Base-by-base conservation (phyloP, 2,888 invertebrate species). In the Sarcophaga carnaria region DNA sequence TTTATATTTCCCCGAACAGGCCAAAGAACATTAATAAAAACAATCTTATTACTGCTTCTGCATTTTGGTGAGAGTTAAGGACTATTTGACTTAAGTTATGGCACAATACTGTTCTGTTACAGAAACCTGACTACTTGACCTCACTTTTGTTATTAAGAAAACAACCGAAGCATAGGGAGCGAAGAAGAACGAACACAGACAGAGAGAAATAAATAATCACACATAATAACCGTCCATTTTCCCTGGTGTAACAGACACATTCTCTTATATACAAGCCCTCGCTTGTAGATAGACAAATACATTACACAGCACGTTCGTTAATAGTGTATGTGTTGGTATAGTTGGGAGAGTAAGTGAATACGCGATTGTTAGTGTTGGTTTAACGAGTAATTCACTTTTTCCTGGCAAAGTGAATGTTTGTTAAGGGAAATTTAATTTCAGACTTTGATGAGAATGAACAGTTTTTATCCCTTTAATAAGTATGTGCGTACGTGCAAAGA, bases 41-140 rank as follows among this genome's bases (percentile, higher is more conserved):
- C 62, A 77, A 75, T 54, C 49, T 69, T 60, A 69, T 67, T 75
- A 67, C 62, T 54, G 37, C 37, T 63, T 77, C 22, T 66, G 76
- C 8, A 20, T 80, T 76, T 76, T 20, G 37, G 70, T 63, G 75
- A 17, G 6, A 74, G 59, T 67, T 67, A 47, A 67, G 59, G 37
- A 77, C 67, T 77, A 45, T 77, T 77, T 67, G 59, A 20, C 66
- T 66, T 67, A 64, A 84, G 75, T 75, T 80, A 79, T 84, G 64
- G 45, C 79, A 47, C 69, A 79, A 70, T 83, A 63, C 70, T 66
- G 63, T 84, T 63, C 60, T 84, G 47, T 66, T 60, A 70, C 75
- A 70, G 66, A 64, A 71, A 84, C 74, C 83, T 84, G 79, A 80
- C 83, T 79, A 80, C 83, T 84, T 84, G 83, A 84, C 83, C 79